phyloP scores from a whole-genome alignment of 2,113 vertebrate species.

The Todiramphus chloris region DNA sequence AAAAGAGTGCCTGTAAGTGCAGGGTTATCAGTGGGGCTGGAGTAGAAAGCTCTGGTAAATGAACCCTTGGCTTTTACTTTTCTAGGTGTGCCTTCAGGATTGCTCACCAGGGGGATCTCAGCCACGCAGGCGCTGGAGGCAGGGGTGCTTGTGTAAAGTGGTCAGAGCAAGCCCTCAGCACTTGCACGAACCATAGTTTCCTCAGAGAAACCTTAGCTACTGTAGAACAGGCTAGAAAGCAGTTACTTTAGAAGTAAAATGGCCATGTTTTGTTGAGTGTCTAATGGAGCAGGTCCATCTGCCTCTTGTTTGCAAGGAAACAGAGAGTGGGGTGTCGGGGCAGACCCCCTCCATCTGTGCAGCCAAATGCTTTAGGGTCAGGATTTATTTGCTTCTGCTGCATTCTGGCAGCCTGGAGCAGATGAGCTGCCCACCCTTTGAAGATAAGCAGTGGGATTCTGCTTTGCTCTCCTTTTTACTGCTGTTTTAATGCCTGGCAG shows the following conservation, averaged over 20 bases:
- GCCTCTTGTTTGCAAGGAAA: not conserved
- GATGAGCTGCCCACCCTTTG: not conserved
- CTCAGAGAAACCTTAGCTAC: not conserved
- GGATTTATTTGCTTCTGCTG: not conserved
- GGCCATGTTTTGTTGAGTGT: not conserved
- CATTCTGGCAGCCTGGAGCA: not conserved
- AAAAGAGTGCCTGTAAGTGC: not conserved
- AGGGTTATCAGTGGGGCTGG: not conserved
- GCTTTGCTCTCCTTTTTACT: not conserved
- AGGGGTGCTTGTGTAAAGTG: not conserved
- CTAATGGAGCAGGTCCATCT: not conserved
- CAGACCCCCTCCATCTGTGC: rapidly evolving
- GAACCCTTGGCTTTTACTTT: not conserved
- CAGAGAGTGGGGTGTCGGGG: not conserved
- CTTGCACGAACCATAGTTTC: not conserved
- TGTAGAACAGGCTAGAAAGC: not conserved
- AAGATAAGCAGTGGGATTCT: not conserved
- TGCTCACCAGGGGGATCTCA: not conserved
- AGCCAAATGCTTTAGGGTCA: not conserved
- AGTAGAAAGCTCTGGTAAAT: not conserved
- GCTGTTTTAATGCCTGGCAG: not conserved
- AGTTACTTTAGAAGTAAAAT: not conserved
- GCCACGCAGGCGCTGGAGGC: not conserved
- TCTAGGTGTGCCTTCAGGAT: not conserved
- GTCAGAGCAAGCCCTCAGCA: not conserved